Evolutionary conservation across 2,888 invertebrate species (phyloP), one percentile per base, ranked within the genome.

Genomic region (Hypolimnas misippus): DNA sequence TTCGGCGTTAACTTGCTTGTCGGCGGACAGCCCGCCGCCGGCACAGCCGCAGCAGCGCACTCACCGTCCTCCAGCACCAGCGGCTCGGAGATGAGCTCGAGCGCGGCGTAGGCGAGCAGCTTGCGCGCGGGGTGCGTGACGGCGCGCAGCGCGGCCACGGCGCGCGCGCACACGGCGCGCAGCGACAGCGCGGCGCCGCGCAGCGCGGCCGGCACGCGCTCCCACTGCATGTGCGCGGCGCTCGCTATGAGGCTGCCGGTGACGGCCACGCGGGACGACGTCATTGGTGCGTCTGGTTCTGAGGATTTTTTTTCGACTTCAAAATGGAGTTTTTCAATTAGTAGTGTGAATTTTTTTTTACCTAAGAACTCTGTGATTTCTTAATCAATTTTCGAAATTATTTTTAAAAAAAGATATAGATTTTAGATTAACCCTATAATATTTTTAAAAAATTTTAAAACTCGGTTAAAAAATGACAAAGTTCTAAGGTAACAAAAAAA

Each of bases 41-140:
- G 75, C 75, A n/a, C 29, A 75, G 57, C 12, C 84, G 78, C 16
- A 82, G 72, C 16, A 78, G 75, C 40, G n/a, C 10, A 57, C 77
- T 67, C 12, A 86, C 86, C 83, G 62, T 86, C 86, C 1, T 75
- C 75, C 29, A 75, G 57, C 12, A 84, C 79, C 16, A 82, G 72
- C 16, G 79, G 75, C 40, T 70, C 62, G 6, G 74, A 73, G n/a
- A 85, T 49, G 1, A 67, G 61, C 0, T 12, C 42, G 50, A 86
- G 73, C 61, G 76, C 62, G 25, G 40, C 33, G 69, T 76, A 71
- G 31, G 86, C 86, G 12, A 84, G 75, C 62, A 71, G 76, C 71
- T 77, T 70, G 72, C 16, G 40, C 4, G 72, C 74, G 70, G 63
- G 68, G 68, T 72, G 82, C 53, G 66, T 29, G 35, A 72, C 64